Base-by-base conservation (phyloP, 2,797 vertebrate species). In the Enteromius thamalakanensis region DNA sequence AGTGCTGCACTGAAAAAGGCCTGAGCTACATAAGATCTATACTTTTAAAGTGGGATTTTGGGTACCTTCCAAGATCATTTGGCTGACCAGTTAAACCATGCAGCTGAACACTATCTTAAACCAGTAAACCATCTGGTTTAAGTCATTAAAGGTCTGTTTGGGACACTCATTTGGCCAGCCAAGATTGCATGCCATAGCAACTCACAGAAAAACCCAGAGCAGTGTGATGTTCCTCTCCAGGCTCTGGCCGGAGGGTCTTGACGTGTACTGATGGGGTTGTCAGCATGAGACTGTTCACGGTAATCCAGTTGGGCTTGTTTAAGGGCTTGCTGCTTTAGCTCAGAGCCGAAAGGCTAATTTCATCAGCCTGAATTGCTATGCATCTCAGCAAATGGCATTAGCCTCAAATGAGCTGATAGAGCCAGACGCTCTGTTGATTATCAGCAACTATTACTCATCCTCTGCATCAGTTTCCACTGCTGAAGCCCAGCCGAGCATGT, bases 191-290 rank as follows among this genome's bases (percentile, higher is more conserved):
- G 26, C 19, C 26, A 15, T 26, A 64, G 21, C 17, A 40, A 65
- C 74, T 70, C 8, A 4, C 53, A 51, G 9, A 42, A 32, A 51
- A 29, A 34, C 47, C 37, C 68, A 77, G 64, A 74, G 84, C 67
- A 87, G 84, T 85, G 86, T 92, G 90, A 84, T 85, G 88, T 90
- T 84, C 80, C 87, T 93, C 92, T 87, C 86, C 79, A 40, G 62
- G 78, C 81, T 78, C 69, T 72, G 62, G 88, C 85, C 55, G 47
- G 64, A 87, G 81, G 76, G 83, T 92, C 72, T 86, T 92, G 92
- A 93, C 92, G 88, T 90, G 89, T 92, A 93, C 91, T 92, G 93
- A 94, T 94, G 91, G 91, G 89, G 76, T 90, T 92, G 91, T 93
- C 92, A 89, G 86, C 76, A 64, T 89, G 88, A 91, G 91, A 89